A percentile compares a stretch with the other conserved stretches of the same genome.
Conservation (phyloP, 1,140 invertebrate species). For the Lamellibrachia luymesi region DNA sequence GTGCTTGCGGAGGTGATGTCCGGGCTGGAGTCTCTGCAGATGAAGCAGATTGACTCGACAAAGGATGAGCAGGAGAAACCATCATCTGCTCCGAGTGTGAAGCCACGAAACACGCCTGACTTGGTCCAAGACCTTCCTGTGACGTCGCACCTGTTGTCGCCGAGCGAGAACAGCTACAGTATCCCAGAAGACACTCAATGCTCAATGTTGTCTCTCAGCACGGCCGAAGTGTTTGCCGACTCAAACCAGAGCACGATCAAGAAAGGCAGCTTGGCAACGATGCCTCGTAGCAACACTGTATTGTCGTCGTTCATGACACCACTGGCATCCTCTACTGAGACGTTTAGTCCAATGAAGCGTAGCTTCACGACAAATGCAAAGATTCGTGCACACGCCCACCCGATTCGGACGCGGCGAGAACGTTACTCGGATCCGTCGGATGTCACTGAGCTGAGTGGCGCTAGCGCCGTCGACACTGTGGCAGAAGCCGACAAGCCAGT, state of each 20-base stretch:
- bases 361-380: not conserved
- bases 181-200: not conserved
- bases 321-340: not conserved
- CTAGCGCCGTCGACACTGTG: slow-evolving; percentile 8
- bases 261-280: slow-evolving; percentile 59
- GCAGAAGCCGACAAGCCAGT: slow-evolving; percentile 55
- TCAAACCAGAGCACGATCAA: slow-evolving; percentile 77
- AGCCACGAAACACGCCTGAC: slow-evolving; percentile 74
- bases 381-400: slow-evolving; percentile 16
- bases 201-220: slow-evolving; percentile 42
- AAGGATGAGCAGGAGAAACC: slow-evolving; percentile 37
- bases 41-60: slow-evolving; percentile 46
- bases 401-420: slow-evolving; percentile 28
- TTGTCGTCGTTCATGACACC: slow-evolving; percentile 18
- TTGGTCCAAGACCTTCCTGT: slow-evolving; percentile 83
- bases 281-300: slow-evolving; percentile 21
- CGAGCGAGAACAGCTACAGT: slow-evolving; percentile 23
- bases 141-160: slow-evolving; percentile 42
- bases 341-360: not conserved
- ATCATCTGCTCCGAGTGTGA: slow-evolving; percentile 40
- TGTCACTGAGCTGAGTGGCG: not conserved
- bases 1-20: slow-evolving; percentile 54
- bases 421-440: slow-evolving; percentile 8
- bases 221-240: slow-evolving; percentile 51
- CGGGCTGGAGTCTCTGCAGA: slow-evolving; percentile 46